Conservation (phyloP, 2,888 invertebrate genomes). For the Seladonia tumulorum region DNA sequence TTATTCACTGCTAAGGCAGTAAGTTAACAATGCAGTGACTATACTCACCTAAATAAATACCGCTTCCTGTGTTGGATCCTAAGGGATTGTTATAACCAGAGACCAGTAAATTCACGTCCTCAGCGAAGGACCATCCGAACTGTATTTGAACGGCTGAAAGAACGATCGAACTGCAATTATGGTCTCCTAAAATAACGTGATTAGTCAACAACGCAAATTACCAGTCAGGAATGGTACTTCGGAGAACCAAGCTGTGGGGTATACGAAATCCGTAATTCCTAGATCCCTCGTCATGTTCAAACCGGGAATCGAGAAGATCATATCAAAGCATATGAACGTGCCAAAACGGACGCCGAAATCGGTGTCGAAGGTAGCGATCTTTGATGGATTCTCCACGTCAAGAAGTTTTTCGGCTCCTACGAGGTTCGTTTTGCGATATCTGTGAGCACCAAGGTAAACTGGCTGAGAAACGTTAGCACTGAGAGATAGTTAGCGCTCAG, state of each 20-base stretch:
- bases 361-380: conserved; percentile 84
- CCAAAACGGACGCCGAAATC: conserved; percentile 86
- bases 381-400: conserved; percentile 47
- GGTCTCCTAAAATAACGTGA: neutral
- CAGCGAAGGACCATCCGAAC: conserved; percentile 84
- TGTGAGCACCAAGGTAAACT: conserved; percentile 58
- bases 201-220: conserved; percentile 56
- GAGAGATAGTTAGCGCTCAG: too few relatives aligned
- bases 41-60: conserved; percentile 83
- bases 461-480: too few relatives aligned
- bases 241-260: conserved; percentile 86
- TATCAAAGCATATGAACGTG: conserved; percentile 86
- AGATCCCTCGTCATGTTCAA: conserved; percentile 81
- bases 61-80: conserved; percentile 84
- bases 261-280: conserved; percentile 84
- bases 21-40: neutral
- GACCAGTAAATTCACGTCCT: conserved; percentile 85
- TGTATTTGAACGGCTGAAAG: conserved; percentile 83
- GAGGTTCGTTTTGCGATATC: conserved; percentile 85
- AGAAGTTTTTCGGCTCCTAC: conserved; percentile 78
- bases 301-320: conserved; percentile 85
- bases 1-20: neutral
- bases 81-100: conserved; percentile 84
- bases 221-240: conserved; percentile 85
- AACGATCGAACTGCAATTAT: neutral